A percentile compares a stretch with the other conserved stretches of the same genome.
Conservation (phyloP, 2,888 invertebrate species). For the Venusia cambrica region DNA sequence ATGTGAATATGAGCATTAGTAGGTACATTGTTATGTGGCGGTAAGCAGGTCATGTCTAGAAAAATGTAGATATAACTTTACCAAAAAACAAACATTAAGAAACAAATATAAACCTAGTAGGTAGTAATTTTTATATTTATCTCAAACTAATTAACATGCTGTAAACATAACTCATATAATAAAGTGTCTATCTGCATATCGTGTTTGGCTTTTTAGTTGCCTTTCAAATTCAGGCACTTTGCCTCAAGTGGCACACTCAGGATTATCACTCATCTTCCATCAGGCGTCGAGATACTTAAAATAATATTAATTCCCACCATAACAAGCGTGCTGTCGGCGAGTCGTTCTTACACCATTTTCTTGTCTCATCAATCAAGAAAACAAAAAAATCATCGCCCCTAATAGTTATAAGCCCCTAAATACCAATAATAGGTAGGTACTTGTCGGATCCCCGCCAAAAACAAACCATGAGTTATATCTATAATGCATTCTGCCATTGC, state of each 20-base stretch:
- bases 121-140: too few relatives aligned
- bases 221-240: constrained; percentile 14
- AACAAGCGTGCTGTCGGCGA: constrained; percentile 60
- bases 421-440: constrained; percentile 79
- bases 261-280: constrained; percentile 9
- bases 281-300: constrained; percentile 33
- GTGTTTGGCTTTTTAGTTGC: constrained; percentile 12
- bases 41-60: too few relatives aligned
- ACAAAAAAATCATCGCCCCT: constrained; percentile 58
- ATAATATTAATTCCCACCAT: constrained; percentile 69
- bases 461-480: constrained; percentile 80
- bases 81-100: too few relatives aligned
- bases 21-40: too few relatives aligned
- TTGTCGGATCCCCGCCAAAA: constrained; percentile 79
- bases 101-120: too few relatives aligned
- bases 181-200: constrained; percentile 11
- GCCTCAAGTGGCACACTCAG: constrained; percentile 11
- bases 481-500: constrained; percentile 76
- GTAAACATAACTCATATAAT: constrained; percentile 11
- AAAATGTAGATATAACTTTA: too few relatives aligned
- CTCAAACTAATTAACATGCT: too few relatives aligned
- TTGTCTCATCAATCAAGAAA: constrained; percentile 65
- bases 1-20: too few relatives aligned
- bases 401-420: constrained; percentile 75
- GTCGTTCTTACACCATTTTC: constrained; percentile 50